Base-by-base conservation (phyloP, 1,140 invertebrate genomes). In the Drosophila teissieri region DNA sequence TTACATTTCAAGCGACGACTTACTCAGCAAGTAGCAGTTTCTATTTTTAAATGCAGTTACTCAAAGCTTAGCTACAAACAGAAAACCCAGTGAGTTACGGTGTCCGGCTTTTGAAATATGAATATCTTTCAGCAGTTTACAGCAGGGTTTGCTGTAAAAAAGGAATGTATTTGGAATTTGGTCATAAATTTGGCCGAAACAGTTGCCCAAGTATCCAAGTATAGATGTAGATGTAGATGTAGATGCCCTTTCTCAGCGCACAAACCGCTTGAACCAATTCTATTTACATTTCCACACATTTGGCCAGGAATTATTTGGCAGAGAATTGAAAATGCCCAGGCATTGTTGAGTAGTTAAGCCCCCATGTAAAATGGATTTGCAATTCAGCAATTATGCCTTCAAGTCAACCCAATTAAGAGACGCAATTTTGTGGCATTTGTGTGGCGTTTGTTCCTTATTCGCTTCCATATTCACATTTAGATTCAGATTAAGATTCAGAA, bases 311-410 rank as follows among this genome's bases (percentile, higher is more conserved):
- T 10, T 49, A 49, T 31, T 49, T 49, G 27, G 12, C 7, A 12
- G 17, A 55, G 14, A 55, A 54, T 15, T 6, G 14, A 24, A 54
- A 15, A 6, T n/a, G 2, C 1, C 19, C 12, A 37, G 17, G n/a
- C 48, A 49, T 34, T 52, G 49, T 52, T 52, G 31, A 36, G 31
- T 36, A 55, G 37, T 55, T n/a, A 24, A 12, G n/a, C 10, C 7
- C 12, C 12, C 31, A 39, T 22, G n/a, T 22, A 37, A 39, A 54
- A 37, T 54, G 14, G 36, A 56, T 44, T 42, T 42, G 37, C 22
- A 55, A 56, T 14, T 56, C 22, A 27, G 53, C 53, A 56, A 56
- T 46, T 54, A 39, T 39, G 36, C 8, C 36, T 39, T 37, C 8
- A 37, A 54, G 14, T 22, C 52, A 39, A 15, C n/a, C 1, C 5